Conservation (phyloP, 2,888 invertebrate species). For the Tetramorium bicarinatum region DNA sequence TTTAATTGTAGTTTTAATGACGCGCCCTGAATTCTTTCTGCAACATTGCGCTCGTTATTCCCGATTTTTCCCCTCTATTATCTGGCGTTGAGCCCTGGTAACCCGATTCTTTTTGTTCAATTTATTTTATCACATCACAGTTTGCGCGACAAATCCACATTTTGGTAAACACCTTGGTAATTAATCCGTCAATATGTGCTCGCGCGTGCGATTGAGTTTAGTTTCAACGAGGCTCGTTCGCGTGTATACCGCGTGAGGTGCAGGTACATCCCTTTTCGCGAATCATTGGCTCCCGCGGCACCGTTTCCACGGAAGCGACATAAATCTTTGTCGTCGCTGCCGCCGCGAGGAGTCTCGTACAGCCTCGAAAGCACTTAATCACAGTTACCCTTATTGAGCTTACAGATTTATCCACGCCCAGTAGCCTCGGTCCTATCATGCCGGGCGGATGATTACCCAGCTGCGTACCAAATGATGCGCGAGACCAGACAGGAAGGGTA, state of each 20-base stretch:
- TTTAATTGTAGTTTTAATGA: conserved; percentile 84
- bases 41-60: conserved; percentile 36
- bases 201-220: background rate
- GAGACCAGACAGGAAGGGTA: conserved; percentile 63
- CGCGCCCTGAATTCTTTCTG: conserved; percentile 68
- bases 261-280: conserved; percentile 29
- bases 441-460: conserved; percentile 83
- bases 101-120: background rate
- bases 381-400: conserved; percentile 79
- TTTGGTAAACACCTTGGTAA: background rate
- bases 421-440: conserved; percentile 84
- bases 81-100: background rate
- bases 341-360: conserved; percentile 73
- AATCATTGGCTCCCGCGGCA: conserved; percentile 49
- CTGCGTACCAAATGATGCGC: conserved; percentile 78
- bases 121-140: background rate
- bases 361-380: conserved; percentile 79
- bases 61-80: background rate
- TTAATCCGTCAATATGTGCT: background rate
- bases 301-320: conserved; percentile 63
- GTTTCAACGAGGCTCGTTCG: background rate
- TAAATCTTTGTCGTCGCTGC: conserved; percentile 70
- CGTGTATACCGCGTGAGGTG: background rate
- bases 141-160: background rate
- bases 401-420: conserved; percentile 85